Conservation (phyloP, 2,113 vertebrate genomes). For the Emydura subglobosa region DNA sequence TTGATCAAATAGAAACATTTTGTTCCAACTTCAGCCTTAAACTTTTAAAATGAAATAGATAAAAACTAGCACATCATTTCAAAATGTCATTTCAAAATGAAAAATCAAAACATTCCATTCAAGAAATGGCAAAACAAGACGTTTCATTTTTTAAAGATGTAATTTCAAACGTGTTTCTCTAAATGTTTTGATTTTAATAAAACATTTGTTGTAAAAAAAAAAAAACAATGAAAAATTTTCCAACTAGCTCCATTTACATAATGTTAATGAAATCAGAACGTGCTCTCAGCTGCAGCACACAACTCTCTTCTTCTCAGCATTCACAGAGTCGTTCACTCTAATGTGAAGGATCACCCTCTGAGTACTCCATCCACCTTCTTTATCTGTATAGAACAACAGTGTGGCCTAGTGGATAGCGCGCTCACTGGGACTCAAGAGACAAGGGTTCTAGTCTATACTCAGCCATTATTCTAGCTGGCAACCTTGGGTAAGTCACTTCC, state of each 20-base stretch:
- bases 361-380: not conserved
- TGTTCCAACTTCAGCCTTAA: not conserved
- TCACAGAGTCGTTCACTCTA: not conserved
- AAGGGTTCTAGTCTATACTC: accelerated
- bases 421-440: not conserved
- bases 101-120: not conserved
- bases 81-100: not conserved
- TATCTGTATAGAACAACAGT: not conserved
- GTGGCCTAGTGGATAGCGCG: accelerated
- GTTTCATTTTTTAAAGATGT: not conserved
- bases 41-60: not conserved
- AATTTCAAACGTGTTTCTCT: not conserved
- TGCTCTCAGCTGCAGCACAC: not conserved
- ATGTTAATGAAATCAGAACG: not conserved
- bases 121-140: not conserved
- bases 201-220: not conserved
- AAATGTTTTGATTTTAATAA: not conserved
- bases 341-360: not conserved
- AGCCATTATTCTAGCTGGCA: not conserved
- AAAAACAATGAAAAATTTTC: not conserved
- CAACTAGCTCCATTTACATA: not conserved
- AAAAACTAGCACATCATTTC: not conserved
- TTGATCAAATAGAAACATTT: not conserved
- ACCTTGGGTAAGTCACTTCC: not conserved
- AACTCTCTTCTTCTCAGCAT: not conserved